Evolutionary conservation across 1,140 invertebrate genomes (phyloP).

Genomic region (Neodiprion virginianus): DNA sequence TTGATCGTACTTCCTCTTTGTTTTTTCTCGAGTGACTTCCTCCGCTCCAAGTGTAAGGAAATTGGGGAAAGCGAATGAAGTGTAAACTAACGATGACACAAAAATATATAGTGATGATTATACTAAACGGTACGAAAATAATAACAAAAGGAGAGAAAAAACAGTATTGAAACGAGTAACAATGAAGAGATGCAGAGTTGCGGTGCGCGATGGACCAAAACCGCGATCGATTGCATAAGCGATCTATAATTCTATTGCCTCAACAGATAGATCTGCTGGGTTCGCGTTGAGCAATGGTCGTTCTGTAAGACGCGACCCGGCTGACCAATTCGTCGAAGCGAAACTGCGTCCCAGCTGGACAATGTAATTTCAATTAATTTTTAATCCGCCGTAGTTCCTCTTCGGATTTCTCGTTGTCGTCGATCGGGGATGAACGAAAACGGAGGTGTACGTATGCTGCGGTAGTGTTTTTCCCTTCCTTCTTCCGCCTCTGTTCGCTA

Average conservation of each 20-base stretch:
- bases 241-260: slow-evolving; percentile 11
- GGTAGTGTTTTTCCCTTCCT: background rate
- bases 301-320: background rate
- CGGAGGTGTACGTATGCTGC: background rate
- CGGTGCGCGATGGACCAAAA: slow-evolving; percentile 14
- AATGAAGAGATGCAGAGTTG: slow-evolving; percentile 3
- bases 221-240: slow-evolving; percentile 19
- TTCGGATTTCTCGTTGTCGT: background rate
- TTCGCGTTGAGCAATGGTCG: slow-evolving; percentile 10
- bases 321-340: slow-evolving; percentile 7
- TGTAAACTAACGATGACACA: background rate
- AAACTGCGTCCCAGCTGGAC: background rate
- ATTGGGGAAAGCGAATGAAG: background rate
- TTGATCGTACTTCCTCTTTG: no score
- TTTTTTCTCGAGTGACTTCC: no score
- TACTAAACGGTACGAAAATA: background rate
- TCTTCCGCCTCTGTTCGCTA: no score
- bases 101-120: background rate
- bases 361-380: background rate
- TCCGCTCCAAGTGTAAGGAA: background rate
- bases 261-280: slow-evolving; percentile 12
- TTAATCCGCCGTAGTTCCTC: background rate
- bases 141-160: background rate
- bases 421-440: background rate
- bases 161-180: background rate